These are phyloP conservation scores for Drosophila murphyi DNA, from an alignment of 1,140 invertebrate genomes.

Conservation along the genomic window DNA sequence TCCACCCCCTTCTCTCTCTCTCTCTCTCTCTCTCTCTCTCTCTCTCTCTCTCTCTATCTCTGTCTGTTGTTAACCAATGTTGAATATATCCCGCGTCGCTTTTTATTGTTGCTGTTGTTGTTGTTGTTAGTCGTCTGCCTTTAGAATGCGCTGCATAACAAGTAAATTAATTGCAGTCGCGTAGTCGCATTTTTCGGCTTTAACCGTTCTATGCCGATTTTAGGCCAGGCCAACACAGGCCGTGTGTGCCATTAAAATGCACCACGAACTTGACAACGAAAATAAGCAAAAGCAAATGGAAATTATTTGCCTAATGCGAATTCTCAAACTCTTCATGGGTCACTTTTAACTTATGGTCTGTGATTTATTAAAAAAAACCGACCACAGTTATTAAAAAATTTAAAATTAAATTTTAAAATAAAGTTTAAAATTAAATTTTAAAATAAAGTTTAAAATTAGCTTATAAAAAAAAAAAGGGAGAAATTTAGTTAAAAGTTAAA, in stretches of 20 bases:
- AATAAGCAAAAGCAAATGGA: constrained; percentile 30
- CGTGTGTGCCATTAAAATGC: constrained; percentile 72
- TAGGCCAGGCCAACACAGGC: constrained; percentile 59
- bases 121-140: constrained; percentile 44
- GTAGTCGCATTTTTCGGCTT: constrained; percentile 60
- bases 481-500: too few species aligned
- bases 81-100: constrained; percentile 69
- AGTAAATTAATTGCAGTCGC: constrained; percentile 78
- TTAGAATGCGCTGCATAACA: constrained; percentile 53
- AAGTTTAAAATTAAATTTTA: too few species aligned
- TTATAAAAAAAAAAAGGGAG: too few species aligned
- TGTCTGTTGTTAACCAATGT: constrained; percentile 27
- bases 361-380: too few species aligned
- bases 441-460: too few species aligned
- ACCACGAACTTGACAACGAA: constrained; percentile 72
- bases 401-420: too few species aligned
- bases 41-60: not conserved
- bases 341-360: not conserved
- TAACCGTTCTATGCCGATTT: constrained; percentile 67
- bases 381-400: too few species aligned
- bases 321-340: not conserved
- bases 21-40: not conserved
- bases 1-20: not conserved
- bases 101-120: constrained; percentile 31
- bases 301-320: constrained; percentile 18